Percentiles rank a stretch among this genome's conserved stretches.
These are phyloP conservation scores for Drosophila colorata DNA, from an alignment of 2,888 invertebrate species.

Conservation along the genomic window DNA sequence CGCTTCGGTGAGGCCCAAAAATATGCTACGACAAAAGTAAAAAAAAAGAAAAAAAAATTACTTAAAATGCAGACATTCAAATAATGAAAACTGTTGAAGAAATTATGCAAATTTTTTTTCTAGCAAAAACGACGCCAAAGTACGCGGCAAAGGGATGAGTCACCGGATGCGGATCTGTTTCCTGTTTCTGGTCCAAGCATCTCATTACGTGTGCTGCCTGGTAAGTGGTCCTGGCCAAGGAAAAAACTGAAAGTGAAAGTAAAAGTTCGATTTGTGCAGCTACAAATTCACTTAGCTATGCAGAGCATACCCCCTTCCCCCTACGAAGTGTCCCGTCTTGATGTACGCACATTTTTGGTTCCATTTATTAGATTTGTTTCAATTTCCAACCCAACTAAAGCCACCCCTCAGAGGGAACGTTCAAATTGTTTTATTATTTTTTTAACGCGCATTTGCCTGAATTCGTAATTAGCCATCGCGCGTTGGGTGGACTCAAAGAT, in stretches of 20 bases:
- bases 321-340: slow-evolving; percentile 31
- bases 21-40: slow-evolving; percentile 54
- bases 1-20: slow-evolving; percentile 58
- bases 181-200: slow-evolving; percentile 41
- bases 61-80: slow-evolving; percentile 75
- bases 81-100: slow-evolving; percentile 71
- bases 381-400: slow-evolving; percentile 62
- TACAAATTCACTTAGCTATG: slow-evolving; percentile 72
- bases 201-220: slow-evolving; percentile 69
- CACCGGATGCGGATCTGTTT: slow-evolving; percentile 37
- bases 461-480: slow-evolving; percentile 68
- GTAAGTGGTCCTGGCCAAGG: slow-evolving; percentile 38
- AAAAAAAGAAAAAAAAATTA: slow-evolving; percentile 52
- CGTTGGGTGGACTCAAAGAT: slow-evolving; percentile 28
- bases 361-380: slow-evolving; percentile 82
- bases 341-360: slow-evolving; percentile 81
- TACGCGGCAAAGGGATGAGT: slow-evolving; percentile 38
- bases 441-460: slow-evolving; percentile 56
- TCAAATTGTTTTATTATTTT: slow-evolving; percentile 54
- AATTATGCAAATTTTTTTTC: slow-evolving; percentile 82
- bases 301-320: slow-evolving; percentile 37
- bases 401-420: slow-evolving; percentile 27
- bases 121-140: slow-evolving; percentile 61
- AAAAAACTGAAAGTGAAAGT: slow-evolving; percentile 36
- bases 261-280: slow-evolving; percentile 76